Evolutionary conservation across 2,113 vertebrate species (phyloP).

Genomic region (Nibea albiflora): DNA sequence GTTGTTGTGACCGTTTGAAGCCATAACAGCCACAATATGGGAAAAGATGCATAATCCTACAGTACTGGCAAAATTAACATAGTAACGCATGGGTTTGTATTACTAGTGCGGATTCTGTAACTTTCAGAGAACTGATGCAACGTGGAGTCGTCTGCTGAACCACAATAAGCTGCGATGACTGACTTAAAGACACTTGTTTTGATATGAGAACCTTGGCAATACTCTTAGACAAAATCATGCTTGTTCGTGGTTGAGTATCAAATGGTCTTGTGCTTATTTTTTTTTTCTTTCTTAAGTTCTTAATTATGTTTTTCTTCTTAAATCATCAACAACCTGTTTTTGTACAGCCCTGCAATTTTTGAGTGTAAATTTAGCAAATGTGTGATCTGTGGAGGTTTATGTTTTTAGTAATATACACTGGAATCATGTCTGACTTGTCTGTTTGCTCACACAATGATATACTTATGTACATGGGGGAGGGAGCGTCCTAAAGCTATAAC

Average conservation of each 20-base stretch:
- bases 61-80: constrained; percentile 70
- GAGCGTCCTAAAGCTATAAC: constrained; percentile 51
- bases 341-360: constrained; percentile 82
- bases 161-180: constrained; percentile 71
- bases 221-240: constrained; percentile 75
- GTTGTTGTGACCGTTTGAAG: constrained; percentile 76
- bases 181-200: constrained; percentile 78
- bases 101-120: constrained; percentile 76
- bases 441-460: constrained; percentile 65
- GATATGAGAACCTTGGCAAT: constrained; percentile 83
- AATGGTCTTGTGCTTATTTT: constrained; percentile 66
- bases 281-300: constrained; percentile 50
- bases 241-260: constrained; percentile 79
- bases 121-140: constrained; percentile 80
- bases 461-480: constrained; percentile 61
- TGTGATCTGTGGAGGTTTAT: constrained; percentile 83
- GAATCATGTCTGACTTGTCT: constrained; percentile 81
- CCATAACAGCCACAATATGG: constrained; percentile 75
- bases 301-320: constrained; percentile 64
- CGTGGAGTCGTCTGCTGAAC: constrained; percentile 70
- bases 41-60: constrained; percentile 66
- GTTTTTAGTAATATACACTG: constrained; percentile 88
- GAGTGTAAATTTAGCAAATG: constrained; percentile 82
- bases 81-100: constrained; percentile 83
- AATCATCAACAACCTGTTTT: constrained; percentile 72